Evolutionary conservation across 2,888 invertebrate species (phyloP), one percentile per base, ranked within the genome.

Genomic region (Leucania comma): DNA sequence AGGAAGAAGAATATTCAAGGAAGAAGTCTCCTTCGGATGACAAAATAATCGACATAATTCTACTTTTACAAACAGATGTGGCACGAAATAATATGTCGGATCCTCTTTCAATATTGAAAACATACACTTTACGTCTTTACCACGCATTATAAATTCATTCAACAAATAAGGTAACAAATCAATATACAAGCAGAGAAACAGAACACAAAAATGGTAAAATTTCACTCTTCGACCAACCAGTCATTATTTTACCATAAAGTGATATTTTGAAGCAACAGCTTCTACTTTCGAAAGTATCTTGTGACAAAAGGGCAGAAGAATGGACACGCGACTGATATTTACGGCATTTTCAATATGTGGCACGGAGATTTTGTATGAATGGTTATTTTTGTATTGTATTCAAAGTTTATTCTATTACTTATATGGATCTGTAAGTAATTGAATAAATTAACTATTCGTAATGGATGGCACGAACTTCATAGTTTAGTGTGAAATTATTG

Each of bases 301-400:
- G 75, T 76, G 77, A 84, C 83, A 85, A 78, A 85, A 84, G 82
- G 72, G 78, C 78, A 81, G 71, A 72, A 76, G 77, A 78, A 84
- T 79, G 84, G 88, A 87, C 88, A 90, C 88, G 89, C 86, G 65
- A 88, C 62, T 75, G 32, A 73, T 78, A 75, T 86, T 81, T 59
- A 81, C 60, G 75, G 64, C 66, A 46, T 65, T 78, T 78, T 74
- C 75, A 75, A 69, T 72, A 65, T 72, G 67, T 82, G 83, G 78
- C 81, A 83, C 72, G 78, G 69, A 14, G 74, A 20, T 75, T 68
- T 32, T 22, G 65, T 71, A 68, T 62, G 61, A 60, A 74, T 74
- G 53, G 60, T 66, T 50, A 63, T 70, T 54, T 73, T 62, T 56
- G 22, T 56, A 9, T 29, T 10, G 46, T 12, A 29, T 26, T 29